phyloP scores from a whole-genome alignment of 2,113 vertebrate species.

The Sphyrna mokarran region DNA sequence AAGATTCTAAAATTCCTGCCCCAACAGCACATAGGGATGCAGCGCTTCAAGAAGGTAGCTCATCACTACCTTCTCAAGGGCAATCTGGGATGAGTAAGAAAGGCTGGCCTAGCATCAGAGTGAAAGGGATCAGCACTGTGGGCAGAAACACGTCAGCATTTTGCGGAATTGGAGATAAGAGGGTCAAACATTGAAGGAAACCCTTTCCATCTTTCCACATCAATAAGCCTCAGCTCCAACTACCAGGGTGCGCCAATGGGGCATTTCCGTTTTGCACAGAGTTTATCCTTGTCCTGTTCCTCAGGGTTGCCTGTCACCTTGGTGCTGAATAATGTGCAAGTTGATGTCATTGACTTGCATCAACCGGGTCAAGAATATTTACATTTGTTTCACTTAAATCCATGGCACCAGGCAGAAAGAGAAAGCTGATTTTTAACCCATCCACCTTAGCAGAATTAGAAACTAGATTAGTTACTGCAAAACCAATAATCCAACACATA shows the following conservation, averaged over 20 bases:
- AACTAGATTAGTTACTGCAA: neutral
- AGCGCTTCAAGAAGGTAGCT: no score
- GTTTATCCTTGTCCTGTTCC: neutral
- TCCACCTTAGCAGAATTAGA: neutral
- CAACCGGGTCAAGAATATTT: neutral
- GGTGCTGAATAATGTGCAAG: neutral
- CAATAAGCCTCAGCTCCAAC: neutral
- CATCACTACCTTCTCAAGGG: no score
- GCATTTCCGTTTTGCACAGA: neutral
- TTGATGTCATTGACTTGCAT: neutral
- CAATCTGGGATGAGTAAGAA: no score
- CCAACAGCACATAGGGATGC: no score
- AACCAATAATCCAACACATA: neutral
- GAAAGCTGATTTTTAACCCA: neutral
- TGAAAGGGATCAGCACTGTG: neutral
- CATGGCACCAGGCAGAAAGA: neutral
- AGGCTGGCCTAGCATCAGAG: no score
- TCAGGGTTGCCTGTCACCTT: neutral
- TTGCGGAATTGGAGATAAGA: neutral
- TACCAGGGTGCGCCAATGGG: neutral
- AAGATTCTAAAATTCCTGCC: no score
- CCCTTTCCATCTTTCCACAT: neutral
- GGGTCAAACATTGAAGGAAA: neutral
- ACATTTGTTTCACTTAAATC: neutral
- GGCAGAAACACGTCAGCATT: neutral